Conservation (phyloP, 2,113 vertebrate genomes). For the Marmota monax region DNA sequence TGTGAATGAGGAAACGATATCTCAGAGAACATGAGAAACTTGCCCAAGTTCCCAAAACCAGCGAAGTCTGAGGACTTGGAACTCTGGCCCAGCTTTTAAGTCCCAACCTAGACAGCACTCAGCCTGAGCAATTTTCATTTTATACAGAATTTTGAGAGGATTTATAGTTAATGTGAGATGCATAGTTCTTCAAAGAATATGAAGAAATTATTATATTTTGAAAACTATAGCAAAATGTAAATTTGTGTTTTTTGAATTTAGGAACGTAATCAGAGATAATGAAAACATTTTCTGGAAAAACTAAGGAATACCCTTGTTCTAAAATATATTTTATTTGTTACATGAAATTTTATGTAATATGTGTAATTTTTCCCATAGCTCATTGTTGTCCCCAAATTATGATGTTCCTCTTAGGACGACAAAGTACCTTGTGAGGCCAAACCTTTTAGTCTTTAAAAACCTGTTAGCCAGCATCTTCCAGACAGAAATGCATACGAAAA, state of each 20-base stretch:
- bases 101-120: not conserved
- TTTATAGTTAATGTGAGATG: not conserved
- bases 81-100: not conserved
- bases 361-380: not conserved
- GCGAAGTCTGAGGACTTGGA: not conserved
- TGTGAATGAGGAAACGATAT: not conserved
- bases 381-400: slow-evolving; percentile 72
- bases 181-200: not conserved
- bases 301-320: not conserved
- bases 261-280: not conserved
- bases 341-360: not conserved
- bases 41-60: not conserved
- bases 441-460: slow-evolving; percentile 73
- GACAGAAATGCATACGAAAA: slow-evolving; percentile 72
- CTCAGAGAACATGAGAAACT: not conserved
- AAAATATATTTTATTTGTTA: not conserved
- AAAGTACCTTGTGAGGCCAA: slow-evolving; percentile 70
- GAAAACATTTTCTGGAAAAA: not conserved
- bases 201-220: slow-evolving; percentile 21
- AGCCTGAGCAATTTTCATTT: not conserved
- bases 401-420: slow-evolving; percentile 71
- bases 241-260: slow-evolving; percentile 42
- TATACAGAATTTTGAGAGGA: not conserved
- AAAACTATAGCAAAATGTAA: slow-evolving; percentile 39
- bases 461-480: slow-evolving; percentile 72